phyloP scores from a whole-genome alignment of 2,888 invertebrate species.

The Ectemnius continuus region DNA sequence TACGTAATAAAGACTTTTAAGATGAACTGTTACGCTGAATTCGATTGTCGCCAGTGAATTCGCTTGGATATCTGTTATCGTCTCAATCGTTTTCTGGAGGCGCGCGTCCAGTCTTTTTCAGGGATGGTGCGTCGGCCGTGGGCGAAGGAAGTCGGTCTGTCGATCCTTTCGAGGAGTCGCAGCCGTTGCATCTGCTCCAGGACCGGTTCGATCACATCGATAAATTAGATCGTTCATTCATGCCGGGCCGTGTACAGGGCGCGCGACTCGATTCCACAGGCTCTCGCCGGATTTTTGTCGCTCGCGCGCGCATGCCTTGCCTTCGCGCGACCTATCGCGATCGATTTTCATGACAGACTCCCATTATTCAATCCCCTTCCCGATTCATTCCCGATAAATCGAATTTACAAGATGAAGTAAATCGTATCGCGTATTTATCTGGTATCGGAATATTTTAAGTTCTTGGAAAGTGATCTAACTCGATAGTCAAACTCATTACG shows the following conservation, averaged over 20 bases:
- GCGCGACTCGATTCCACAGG: conserved; percentile 16
- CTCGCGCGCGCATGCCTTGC: conserved; percentile 16
- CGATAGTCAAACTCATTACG: no score
- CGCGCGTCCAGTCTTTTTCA: conserved; percentile 4
- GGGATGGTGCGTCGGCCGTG: conserved; percentile 16
- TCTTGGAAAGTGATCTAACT: no score
- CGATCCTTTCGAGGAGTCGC: conserved; percentile 27
- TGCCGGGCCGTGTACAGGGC: conserved; percentile 26
- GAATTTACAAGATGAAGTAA: no score
- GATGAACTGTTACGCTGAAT: no score
- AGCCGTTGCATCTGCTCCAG: conserved; percentile 29
- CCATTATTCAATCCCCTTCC: conserved; percentile 13
- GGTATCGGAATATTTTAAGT: no score
- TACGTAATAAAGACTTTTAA: no score
- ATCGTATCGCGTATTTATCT: no score
- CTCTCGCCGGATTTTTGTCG: conserved; percentile 21
- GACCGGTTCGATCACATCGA: conserved; percentile 52
- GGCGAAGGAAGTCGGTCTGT: conserved; percentile 32
- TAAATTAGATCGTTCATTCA: conserved; percentile 52
- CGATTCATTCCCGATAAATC: no score
- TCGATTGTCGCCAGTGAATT: no score
- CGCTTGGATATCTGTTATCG: no score
- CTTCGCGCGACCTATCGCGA: conserved; percentile 21
- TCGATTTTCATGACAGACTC: conserved; percentile 36
- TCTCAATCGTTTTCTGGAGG: neutral